A percentile compares a stretch with the other conserved stretches of the same genome.
Conservation (phyloP, 2,888 invertebrate genomes). For the Ichneumoninae sp. region DNA sequence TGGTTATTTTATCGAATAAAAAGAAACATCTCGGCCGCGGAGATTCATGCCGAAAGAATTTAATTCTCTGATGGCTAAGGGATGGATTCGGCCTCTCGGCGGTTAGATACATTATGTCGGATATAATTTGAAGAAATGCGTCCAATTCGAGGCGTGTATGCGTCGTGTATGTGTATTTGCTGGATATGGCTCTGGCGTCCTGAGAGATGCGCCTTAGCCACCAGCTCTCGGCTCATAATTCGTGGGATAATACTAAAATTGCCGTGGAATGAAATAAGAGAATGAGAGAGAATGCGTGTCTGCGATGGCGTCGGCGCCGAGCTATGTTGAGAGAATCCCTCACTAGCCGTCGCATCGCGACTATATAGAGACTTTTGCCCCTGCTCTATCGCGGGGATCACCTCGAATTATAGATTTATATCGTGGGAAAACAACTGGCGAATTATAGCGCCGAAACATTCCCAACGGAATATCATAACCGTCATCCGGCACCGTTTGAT, state of each 20-base stretch:
- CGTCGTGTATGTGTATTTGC: constrained; percentile 68
- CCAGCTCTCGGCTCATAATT: constrained; percentile 72
- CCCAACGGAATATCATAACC: constrained; percentile 24
- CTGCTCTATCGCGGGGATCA: neutral
- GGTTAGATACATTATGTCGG: constrained; percentile 38
- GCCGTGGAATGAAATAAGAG: constrained; percentile 80
- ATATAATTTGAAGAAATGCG: constrained; percentile 70
- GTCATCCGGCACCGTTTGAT: constrained; percentile 17
- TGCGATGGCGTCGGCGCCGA: constrained; percentile 67
- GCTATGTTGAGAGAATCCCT: constrained; percentile 24
- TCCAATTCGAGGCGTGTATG: constrained; percentile 64
- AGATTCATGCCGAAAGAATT: constrained; percentile 7
- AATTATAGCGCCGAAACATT: constrained; percentile 43
- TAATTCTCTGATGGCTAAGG: constrained; percentile 7
- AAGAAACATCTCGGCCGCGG: neutral
- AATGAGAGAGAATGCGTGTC: constrained; percentile 71
- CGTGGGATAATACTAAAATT: constrained; percentile 83
- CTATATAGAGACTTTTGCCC: constrained; percentile 16
- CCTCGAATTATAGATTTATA: constrained; percentile 61
- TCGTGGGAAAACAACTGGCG: constrained; percentile 58
- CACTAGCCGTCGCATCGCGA: constrained; percentile 48
- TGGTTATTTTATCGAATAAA: neutral
- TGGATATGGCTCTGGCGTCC: constrained; percentile 52
- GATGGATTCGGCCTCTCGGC: constrained; percentile 8
- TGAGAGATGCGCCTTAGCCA: constrained; percentile 62